Percentiles rank a stretch among this genome's conserved stretches.
Conservation (phyloP, 2,888 invertebrate genomes). For the Helleia helle region DNA sequence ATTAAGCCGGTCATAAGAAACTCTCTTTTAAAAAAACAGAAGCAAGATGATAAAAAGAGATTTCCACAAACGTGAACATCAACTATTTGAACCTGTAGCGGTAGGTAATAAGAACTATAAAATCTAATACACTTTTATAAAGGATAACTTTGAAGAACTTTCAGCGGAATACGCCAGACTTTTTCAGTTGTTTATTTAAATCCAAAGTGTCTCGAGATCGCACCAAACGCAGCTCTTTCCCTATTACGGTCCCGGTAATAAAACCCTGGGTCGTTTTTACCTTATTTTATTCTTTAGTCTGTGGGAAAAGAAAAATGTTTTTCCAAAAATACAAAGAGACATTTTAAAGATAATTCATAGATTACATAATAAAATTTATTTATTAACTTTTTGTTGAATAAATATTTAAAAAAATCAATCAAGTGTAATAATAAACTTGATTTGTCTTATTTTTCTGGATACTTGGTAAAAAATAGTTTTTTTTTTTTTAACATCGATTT, state of each 20-base stretch:
- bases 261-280: neutral
- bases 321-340: neutral
- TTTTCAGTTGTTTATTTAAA: conserved; percentile 11
- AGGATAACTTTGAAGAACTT: neutral
- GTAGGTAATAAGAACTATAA: neutral
- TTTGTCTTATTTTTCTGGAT: too few relatives aligned
- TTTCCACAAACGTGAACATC: neutral
- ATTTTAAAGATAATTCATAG: neutral
- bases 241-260: conserved; percentile 6
- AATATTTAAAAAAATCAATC: too few relatives aligned
- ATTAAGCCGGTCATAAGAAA: too few relatives aligned
- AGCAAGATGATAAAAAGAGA: too few relatives aligned
- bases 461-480: too few relatives aligned
- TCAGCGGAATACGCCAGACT: too few relatives aligned
- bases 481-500: too few relatives aligned
- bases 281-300: neutral
- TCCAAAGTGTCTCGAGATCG: conserved; percentile 3
- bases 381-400: too few relatives aligned
- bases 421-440: too few relatives aligned
- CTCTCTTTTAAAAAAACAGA: too few relatives aligned
- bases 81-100: conserved; percentile 1
- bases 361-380: too few relatives aligned
- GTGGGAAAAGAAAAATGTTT: neutral
- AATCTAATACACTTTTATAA: neutral
- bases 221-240: neutral